These are phyloP conservation scores for Campoletis sonorensis DNA, from an alignment of 1,140 invertebrate species.

Conservation along the genomic window DNA sequence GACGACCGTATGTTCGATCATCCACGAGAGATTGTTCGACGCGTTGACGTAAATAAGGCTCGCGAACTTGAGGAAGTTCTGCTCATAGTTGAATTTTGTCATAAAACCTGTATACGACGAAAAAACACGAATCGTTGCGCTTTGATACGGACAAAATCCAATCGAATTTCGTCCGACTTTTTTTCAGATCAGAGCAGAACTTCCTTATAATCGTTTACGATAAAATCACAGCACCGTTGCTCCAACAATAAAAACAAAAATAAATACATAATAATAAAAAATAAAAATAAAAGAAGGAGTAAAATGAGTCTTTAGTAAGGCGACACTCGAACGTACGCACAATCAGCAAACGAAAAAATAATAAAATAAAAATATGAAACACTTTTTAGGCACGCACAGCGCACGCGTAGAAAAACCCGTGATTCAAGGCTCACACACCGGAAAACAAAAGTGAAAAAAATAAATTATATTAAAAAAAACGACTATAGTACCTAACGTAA, in stretches of 20 bases:
- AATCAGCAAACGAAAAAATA: constrained; percentile 27
- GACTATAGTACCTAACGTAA: constrained; percentile 39
- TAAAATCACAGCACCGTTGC: neutral
- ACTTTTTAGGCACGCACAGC: constrained; percentile 32
- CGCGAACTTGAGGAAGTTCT: too few species aligned
- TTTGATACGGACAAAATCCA: too few species aligned
- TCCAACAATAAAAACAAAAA: neutral
- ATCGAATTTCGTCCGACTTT: too few species aligned
- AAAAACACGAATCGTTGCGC: too few species aligned
- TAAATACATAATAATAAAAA: too few species aligned
- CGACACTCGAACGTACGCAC: constrained; percentile 39
- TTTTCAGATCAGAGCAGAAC: neutral
- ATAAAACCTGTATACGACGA: too few species aligned
- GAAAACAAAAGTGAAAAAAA: constrained; percentile 20
- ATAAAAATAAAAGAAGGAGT: neutral
- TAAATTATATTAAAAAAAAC: too few species aligned
- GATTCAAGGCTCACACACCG: constrained; percentile 15
- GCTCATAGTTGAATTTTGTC: too few species aligned
- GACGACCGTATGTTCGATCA: too few species aligned
- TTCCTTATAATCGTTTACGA: constrained; percentile 18
- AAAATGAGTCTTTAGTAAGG: constrained; percentile 34
- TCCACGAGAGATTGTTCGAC: too few species aligned
- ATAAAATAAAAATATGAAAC: neutral
- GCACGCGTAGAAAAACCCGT: constrained; percentile 32
- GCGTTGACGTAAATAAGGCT: too few species aligned